phyloP scores from a whole-genome alignment of 37 sponge, comb jelly and placozoan genomes.

The Beroe ovata region DNA sequence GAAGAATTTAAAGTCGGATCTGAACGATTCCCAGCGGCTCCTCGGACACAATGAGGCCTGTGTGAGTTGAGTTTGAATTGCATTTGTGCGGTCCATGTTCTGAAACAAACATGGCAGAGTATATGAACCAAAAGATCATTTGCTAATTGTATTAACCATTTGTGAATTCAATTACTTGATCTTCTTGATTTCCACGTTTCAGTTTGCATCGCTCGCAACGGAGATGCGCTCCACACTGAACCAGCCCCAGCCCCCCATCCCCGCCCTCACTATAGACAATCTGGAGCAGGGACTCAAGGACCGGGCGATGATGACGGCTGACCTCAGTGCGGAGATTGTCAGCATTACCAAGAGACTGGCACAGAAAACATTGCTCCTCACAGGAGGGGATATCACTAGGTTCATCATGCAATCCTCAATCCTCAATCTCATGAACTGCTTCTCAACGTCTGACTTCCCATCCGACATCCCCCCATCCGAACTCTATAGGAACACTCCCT shows the following conservation, averaged over 20 bases:
- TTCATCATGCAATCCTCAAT: too few relatives aligned
- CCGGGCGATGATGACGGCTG: constrained; percentile 48
- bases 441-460: too few relatives aligned
- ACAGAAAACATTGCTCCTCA: constrained; percentile 20
- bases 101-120: too few relatives aligned
- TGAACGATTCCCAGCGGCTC: constrained; percentile 30
- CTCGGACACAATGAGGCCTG: constrained; percentile 62
- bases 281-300: constrained; percentile 47
- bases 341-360: constrained; percentile 14
- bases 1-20: constrained; percentile 17
- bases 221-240: constrained; percentile 19
- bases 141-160: background rate
- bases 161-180: background rate
- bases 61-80: constrained; percentile 5
- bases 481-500: too few relatives aligned
- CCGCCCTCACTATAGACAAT: background rate
- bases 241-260: constrained; percentile 56
- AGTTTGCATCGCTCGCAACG: constrained; percentile 49
- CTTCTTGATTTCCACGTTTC: background rate
- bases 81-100: too few relatives aligned
- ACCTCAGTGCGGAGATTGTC: constrained; percentile 28
- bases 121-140: too few relatives aligned
- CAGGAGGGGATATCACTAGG: background rate
- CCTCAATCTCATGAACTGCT: too few relatives aligned
- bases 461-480: too few relatives aligned